Evolutionary conservation across 2,113 vertebrate genomes (phyloP).

Genomic region (Rhynchopsitta pachyrhyncha): DNA sequence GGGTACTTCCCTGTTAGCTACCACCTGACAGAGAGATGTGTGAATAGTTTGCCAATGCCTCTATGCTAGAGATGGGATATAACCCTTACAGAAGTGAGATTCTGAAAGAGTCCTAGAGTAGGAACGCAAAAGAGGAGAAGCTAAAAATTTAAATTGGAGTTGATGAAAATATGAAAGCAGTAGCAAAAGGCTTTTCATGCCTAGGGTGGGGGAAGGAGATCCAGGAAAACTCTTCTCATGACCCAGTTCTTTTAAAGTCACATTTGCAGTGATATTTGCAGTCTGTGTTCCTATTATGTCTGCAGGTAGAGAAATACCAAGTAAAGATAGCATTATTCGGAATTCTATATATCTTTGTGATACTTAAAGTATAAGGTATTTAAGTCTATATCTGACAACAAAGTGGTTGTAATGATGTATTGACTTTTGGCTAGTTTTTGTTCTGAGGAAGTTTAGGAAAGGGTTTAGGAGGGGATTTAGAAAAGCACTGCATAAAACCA

Average conservation of each 20-base stretch:
- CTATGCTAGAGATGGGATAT: not conserved
- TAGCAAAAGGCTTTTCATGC: not conserved
- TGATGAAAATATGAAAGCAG: not conserved
- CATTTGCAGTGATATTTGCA: not conserved
- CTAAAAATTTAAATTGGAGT: not conserved
- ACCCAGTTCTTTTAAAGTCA: not conserved
- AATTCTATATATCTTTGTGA: not conserved
- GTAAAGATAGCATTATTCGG: not conserved
- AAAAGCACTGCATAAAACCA: constrained; percentile 3
- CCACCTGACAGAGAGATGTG: not conserved
- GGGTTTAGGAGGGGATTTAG: constrained; percentile 1
- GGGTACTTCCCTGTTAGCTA: not conserved
- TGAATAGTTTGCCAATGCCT: not conserved
- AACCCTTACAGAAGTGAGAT: not conserved
- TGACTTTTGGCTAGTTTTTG: not conserved
- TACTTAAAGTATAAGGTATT: not conserved
- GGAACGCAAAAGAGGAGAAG: not conserved
- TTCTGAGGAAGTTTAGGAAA: not conserved
- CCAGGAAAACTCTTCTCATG: not conserved
- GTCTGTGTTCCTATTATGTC: not conserved
- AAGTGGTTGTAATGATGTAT: not conserved
- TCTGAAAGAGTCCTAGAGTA: not conserved
- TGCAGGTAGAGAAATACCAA: not conserved
- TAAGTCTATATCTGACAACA: not conserved
- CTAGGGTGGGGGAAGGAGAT: not conserved